These are phyloP conservation scores for Barbus barbus DNA, from an alignment of 2,113 vertebrate genomes.

Conservation along the genomic window DNA sequence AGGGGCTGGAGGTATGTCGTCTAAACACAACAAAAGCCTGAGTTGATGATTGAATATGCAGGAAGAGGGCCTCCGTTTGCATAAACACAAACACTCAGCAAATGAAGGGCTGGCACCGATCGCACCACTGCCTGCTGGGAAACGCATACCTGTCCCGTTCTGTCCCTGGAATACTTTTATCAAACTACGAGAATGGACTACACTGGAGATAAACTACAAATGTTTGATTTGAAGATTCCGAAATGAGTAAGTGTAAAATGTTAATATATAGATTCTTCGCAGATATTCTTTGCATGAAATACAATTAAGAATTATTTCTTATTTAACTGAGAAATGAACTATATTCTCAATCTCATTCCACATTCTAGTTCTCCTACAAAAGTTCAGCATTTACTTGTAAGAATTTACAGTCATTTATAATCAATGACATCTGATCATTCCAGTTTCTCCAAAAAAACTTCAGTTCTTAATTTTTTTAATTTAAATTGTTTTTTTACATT, in stretches of 20 bases:
- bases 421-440: too few relatives aligned
- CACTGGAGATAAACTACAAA: background rate
- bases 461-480: too few relatives aligned
- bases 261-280: too few relatives aligned
- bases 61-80: constrained; percentile 92
- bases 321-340: too few relatives aligned
- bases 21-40: constrained; percentile 97
- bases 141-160: constrained; percentile 82
- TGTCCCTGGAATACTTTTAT: constrained; percentile 70
- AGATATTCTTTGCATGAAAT: too few relatives aligned
- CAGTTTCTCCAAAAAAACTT: too few relatives aligned
- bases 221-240: constrained; percentile 2
- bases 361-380: too few relatives aligned
- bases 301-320: too few relatives aligned
- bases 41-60: constrained; percentile 96
- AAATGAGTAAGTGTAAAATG: background rate
- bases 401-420: too few relatives aligned
- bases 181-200: constrained; percentile 8
- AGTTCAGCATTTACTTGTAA: too few relatives aligned
- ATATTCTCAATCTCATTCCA: too few relatives aligned
- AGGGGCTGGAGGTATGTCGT: constrained; percentile 92
- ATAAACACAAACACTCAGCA: constrained; percentile 99
- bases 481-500: too few relatives aligned
- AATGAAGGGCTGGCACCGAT: constrained; percentile 89
- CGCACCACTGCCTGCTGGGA: constrained; percentile 83